Conservation (phyloP, 2,797 vertebrate genomes). For the Botia almorhae region DNA sequence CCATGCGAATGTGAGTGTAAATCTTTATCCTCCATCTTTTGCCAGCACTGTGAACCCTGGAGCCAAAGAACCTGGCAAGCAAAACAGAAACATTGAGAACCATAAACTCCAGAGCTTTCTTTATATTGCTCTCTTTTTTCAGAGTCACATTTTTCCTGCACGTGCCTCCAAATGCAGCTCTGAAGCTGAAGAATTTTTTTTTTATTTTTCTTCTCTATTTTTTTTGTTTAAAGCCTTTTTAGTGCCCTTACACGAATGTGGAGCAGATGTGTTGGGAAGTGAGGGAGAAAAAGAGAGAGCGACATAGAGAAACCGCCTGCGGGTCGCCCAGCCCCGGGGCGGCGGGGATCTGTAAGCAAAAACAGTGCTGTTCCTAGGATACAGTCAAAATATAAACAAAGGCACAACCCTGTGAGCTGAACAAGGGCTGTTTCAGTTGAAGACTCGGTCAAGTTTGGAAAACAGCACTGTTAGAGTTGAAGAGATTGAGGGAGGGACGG, state of each 20-base stretch:
- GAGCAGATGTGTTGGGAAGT: constrained; percentile 87
- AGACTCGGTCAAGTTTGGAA: constrained; percentile 67
- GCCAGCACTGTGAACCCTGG: constrained; percentile 55
- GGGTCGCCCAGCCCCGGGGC: constrained; percentile 87
- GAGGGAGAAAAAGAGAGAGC: background rate
- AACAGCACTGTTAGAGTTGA: constrained; percentile 70
- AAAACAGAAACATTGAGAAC: constrained; percentile 63
- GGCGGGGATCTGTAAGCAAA: constrained; percentile 87
- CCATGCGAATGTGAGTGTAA: constrained; percentile 20
- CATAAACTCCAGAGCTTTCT: constrained; percentile 54
- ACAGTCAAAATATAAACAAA: constrained; percentile 90
- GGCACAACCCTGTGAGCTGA: constrained; percentile 73
- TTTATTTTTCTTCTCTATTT: constrained; percentile 54
- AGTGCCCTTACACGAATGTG: constrained; percentile 83
- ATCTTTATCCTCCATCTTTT: constrained; percentile 34
- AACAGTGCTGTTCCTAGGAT: constrained; percentile 89
- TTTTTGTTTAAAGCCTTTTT: constrained; percentile 71
- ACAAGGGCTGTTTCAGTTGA: constrained; percentile 75
- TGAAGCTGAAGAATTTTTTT: constrained; percentile 37
- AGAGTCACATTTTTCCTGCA: constrained; percentile 67
- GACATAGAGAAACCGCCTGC: constrained; percentile 66
- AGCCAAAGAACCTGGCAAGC: constrained; percentile 48
- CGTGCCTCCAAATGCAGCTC: constrained; percentile 59
- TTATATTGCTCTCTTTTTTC: constrained; percentile 11
- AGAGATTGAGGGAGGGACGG: constrained; percentile 35